phyloP scores from a whole-genome alignment of 2,113 vertebrate genomes.

The Cardinalis cardinalis region DNA sequence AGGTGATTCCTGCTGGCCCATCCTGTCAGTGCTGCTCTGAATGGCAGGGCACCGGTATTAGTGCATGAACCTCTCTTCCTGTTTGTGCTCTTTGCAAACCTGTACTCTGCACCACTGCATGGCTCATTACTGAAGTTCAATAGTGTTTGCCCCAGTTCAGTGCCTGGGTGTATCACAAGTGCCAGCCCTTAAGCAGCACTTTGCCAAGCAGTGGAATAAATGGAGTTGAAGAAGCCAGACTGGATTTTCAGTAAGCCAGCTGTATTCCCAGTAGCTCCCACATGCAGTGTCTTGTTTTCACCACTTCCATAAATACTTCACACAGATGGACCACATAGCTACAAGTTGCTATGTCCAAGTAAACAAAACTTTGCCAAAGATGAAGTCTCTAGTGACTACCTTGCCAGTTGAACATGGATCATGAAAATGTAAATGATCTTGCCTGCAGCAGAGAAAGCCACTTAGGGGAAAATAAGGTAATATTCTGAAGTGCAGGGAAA shows the following conservation, averaged over 20 bases:
- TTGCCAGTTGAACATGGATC: background rate
- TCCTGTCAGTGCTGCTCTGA: background rate
- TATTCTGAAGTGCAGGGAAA: background rate
- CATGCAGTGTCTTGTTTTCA: background rate
- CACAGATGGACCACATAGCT: background rate
- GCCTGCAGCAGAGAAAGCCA: background rate
- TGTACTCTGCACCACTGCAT: background rate
- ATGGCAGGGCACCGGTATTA: accelerated
- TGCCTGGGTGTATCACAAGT: background rate
- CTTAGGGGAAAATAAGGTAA: background rate
- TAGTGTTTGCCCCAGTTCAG: background rate
- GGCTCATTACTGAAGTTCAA: background rate
- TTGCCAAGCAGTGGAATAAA: background rate
- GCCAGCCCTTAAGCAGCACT: background rate
- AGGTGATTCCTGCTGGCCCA: background rate
- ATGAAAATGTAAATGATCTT: background rate
- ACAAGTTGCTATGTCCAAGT: background rate
- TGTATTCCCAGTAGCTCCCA: background rate
- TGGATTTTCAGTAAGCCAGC: background rate
- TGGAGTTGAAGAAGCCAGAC: background rate
- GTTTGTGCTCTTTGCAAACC: background rate
- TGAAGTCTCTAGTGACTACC: background rate
- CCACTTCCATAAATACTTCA: background rate
- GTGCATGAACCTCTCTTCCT: background rate
- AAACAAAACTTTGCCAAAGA: background rate